These are phyloP conservation scores for Xerus inauris DNA, from an alignment of 2,113 vertebrate genomes.

Conservation along the genomic window DNA sequence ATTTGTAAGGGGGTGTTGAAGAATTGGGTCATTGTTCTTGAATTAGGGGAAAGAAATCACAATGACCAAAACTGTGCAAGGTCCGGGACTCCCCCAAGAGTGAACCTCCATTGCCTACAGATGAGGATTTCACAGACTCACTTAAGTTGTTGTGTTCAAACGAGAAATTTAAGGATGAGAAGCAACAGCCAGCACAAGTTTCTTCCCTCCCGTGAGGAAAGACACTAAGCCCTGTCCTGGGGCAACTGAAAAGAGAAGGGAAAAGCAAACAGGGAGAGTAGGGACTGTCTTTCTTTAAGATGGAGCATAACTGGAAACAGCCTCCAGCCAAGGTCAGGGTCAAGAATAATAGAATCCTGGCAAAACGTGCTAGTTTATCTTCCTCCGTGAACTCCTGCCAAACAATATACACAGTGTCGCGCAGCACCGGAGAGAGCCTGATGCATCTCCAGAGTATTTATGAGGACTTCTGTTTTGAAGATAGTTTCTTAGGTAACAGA, in stretches of 20 bases:
- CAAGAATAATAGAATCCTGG: slow-evolving; percentile 90
- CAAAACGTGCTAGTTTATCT: slow-evolving; percentile 88
- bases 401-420: slow-evolving; percentile 87
- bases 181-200: fast-evolving
- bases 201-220: neutral
- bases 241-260: neutral
- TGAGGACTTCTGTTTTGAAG: slow-evolving; percentile 94
- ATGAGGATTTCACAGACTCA: neutral
- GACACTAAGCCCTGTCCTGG: neutral
- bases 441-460: slow-evolving; percentile 90
- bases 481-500: slow-evolving; percentile 93
- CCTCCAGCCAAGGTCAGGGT: slow-evolving; percentile 88
- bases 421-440: slow-evolving; percentile 86
- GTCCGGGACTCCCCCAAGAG: neutral
- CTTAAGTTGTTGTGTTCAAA: neutral
- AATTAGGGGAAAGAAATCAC: no score
- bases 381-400: slow-evolving; percentile 87
- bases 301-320: slow-evolving; percentile 89
- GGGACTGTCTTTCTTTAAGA: slow-evolving; percentile 83
- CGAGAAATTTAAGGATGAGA: neutral
- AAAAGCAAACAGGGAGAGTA: slow-evolving; percentile 74
- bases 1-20: neutral
- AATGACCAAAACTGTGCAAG: neutral
- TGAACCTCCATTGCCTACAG: neutral
- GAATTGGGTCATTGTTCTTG: neutral